These are phyloP conservation scores for Salpingus planirostris DNA, from an alignment of 2,888 invertebrate species.

Conservation along the genomic window DNA sequence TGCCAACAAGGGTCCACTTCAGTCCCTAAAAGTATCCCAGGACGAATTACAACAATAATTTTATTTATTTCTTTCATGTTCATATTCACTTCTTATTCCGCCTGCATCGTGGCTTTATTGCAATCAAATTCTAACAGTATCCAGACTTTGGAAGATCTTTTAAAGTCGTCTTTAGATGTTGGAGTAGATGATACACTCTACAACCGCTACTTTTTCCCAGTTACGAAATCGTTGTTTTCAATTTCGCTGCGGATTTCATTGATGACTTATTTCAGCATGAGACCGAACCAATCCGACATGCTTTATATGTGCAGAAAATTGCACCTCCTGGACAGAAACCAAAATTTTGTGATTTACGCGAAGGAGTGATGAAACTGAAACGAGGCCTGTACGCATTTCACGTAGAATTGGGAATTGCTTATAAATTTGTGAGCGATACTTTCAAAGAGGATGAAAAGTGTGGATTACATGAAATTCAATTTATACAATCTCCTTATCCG, in stretches of 20 bases:
- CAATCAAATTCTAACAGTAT: conserved; percentile 65
- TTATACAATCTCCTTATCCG: conserved; percentile 51
- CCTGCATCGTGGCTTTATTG: conserved; percentile 65
- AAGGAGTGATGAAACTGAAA: conserved; percentile 52
- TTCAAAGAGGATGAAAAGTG: conserved; percentile 68
- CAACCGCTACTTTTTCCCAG: conserved; percentile 60
- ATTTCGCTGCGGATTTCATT: conserved; percentile 19
- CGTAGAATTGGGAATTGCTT: conserved; percentile 61
- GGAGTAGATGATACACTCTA: conserved; percentile 63
- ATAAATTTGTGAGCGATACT: conserved; percentile 51
- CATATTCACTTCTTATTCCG: conserved; percentile 65
- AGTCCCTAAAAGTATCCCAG: conserved; percentile 41
- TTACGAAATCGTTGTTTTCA: conserved; percentile 26
- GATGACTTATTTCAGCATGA: conserved; percentile 54
- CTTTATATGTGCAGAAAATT: conserved; percentile 56
- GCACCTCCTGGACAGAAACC: conserved; percentile 50
- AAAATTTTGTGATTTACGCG: conserved; percentile 51
- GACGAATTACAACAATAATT: conserved; percentile 54
- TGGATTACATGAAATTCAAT: conserved; percentile 54
- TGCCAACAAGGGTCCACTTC: conserved; percentile 52
- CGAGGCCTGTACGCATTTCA: conserved; percentile 63
- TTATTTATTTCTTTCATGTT: conserved; percentile 58
- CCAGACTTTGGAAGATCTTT: conserved; percentile 52
- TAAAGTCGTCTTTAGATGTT: conserved; percentile 55
- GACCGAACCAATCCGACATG: conserved; percentile 52